These are phyloP conservation scores for Brachypodius melanocephalos DNA, from an alignment of 2,113 vertebrate species.

Conservation along the genomic window DNA sequence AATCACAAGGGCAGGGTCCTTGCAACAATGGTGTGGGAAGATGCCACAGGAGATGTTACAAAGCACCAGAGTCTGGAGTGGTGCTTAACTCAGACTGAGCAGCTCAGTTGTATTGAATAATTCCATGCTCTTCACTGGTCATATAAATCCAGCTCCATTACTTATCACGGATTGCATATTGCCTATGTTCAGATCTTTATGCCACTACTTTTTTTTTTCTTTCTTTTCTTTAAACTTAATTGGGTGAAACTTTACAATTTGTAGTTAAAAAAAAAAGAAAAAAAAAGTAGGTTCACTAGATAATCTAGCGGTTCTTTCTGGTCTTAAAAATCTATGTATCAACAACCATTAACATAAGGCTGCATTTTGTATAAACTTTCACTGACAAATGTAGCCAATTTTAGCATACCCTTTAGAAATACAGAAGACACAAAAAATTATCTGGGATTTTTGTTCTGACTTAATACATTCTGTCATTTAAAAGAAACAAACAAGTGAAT, in stretches of 20 bases:
- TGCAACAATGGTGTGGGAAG: neutral
- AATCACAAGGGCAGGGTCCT: neutral
- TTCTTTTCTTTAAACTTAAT: neutral
- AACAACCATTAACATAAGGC: neutral
- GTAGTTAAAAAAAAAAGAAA: neutral
- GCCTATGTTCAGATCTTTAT: neutral
- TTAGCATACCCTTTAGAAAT: neutral
- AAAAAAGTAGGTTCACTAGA: neutral
- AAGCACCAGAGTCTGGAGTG: neutral
- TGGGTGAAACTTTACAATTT: neutral
- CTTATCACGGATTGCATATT: neutral
- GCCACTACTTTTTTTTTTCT: accelerated
- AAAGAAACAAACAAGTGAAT: neutral
- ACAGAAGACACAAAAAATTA: neutral
- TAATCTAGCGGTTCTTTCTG: neutral
- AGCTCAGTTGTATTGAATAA: neutral
- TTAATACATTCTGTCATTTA: neutral
- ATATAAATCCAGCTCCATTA: neutral
- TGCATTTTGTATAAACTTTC: neutral
- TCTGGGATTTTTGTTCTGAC: neutral
- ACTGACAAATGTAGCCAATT: neutral
- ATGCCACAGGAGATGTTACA: neutral
- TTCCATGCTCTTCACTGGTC: neutral
- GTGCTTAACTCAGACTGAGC: neutral
- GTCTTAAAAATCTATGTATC: neutral